These are phyloP conservation scores for Bungarus multicinctus DNA, from an alignment of 2,113 vertebrate species.

Conservation along the genomic window DNA sequence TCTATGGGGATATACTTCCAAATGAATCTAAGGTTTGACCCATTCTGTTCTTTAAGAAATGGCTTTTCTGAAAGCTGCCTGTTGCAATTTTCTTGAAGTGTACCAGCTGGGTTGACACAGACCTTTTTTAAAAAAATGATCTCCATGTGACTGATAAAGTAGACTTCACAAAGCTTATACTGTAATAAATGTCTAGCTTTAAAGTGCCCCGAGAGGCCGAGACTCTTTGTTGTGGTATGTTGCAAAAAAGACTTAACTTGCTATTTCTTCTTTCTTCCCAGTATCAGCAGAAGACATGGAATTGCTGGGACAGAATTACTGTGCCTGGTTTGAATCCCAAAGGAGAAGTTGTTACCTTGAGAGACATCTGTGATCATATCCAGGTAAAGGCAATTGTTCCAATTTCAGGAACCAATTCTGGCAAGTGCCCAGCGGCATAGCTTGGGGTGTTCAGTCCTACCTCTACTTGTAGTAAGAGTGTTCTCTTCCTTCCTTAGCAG, in stretches of 20 bases:
- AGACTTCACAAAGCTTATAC: background rate
- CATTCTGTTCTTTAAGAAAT: background rate
- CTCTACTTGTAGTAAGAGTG: background rate
- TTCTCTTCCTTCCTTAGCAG: background rate
- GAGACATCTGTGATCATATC: slow-evolving; percentile 75
- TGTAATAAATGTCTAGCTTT: background rate
- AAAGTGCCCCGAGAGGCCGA: background rate
- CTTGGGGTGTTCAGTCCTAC: background rate
- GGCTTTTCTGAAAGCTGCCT: background rate
- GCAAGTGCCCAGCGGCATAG: no score
- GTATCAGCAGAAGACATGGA: slow-evolving; percentile 75
- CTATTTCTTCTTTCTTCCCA: slow-evolving; percentile 57
- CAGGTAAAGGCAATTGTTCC: slow-evolving; percentile 68
- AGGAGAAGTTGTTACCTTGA: slow-evolving; percentile 78
- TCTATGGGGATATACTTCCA: background rate
- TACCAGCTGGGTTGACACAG: background rate
- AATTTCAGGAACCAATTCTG: background rate
- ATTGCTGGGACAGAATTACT: slow-evolving; percentile 76
- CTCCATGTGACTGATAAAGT: background rate
- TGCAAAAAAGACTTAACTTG: background rate
- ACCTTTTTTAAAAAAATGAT: background rate
- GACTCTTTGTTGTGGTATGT: background rate
- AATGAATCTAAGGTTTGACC: background rate
- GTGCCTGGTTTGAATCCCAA: slow-evolving; percentile 64
- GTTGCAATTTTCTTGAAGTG: background rate